Conservation (phyloP, 2,113 vertebrate species). For the Hippolais icterina region DNA sequence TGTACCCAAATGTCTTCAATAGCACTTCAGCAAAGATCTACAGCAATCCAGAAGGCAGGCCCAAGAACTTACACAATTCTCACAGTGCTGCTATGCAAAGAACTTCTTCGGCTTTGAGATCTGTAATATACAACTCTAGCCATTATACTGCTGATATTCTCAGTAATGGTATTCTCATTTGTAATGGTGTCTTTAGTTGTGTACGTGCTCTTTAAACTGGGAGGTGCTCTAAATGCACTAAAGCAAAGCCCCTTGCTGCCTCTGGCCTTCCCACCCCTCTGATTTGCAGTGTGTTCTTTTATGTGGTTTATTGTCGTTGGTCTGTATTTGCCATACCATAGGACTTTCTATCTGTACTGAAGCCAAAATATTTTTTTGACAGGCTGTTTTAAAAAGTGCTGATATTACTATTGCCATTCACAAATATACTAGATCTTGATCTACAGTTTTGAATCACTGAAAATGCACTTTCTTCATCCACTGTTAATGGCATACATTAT, state of each 20-base stretch:
- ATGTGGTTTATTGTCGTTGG: background rate
- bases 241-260: background rate
- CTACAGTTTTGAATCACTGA: background rate
- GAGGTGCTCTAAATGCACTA: background rate
- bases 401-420: background rate
- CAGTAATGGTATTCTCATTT: background rate
- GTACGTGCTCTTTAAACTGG: background rate
- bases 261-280: background rate
- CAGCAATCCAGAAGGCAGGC: background rate
- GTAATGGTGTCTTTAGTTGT: background rate
- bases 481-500: background rate
- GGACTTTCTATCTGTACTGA: background rate
- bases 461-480: background rate
- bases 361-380: background rate
- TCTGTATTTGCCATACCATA: background rate
- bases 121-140: background rate
- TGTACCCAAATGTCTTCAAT: background rate
- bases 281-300: background rate
- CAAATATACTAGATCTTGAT: background rate
- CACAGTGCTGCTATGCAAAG: constrained; percentile 4
- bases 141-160: background rate
- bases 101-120: background rate
- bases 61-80: background rate
- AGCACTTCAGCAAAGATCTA: background rate
- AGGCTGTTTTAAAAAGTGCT: background rate